Base-by-base conservation (phyloP, 2,888 invertebrate genomes). In the Odontocerum albicorne region DNA sequence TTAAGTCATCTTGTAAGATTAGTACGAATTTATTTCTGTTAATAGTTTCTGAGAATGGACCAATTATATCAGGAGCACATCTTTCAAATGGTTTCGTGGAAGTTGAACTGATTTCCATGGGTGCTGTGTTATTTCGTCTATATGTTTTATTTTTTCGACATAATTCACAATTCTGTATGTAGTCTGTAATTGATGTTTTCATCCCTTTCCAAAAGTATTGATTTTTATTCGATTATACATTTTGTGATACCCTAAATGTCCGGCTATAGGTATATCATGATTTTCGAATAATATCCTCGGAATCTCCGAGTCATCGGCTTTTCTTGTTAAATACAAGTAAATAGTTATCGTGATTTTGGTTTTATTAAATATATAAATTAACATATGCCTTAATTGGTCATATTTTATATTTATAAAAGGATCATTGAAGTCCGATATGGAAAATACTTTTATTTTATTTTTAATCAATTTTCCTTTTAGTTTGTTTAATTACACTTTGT, bases 1-100 rank as follows among this genome's bases (percentile, higher is more conserved):
- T 66, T n/a, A 67, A 50, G 50, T 68, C 66, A 43, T 69, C 52
- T 17, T 45, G 44, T 10, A 45, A 27, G 7, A 39, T 46, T 13
- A 53, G n/a, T 13, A 53, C 27, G 27, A 35, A 46, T 46, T 46
- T 53, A 20, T 45, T 45, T 27, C 22, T 31, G 21, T 35, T 32
- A n/a, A 27, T 12, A 1, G 63, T 60, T 19, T 49, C 21, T 0
- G 61, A 50, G n/a, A 65, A 32, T 3, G 63, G 64, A 3, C 63
- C 64, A 16, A 65, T 64, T 3, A 64, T 55, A 16, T 65, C 64
- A 8, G 63, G 6, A 2, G 60, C 54, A 2, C 63, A 39, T 42
- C 57, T 42, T 44, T 64, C 62, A 10, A 63, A 61, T 2, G 65
- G 59, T 47, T 53, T 47, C 2, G 40, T 16, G 1, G 61, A 54